phyloP scores from a whole-genome alignment of 2,113 vertebrate genomes.

The Nanger granti region DNA sequence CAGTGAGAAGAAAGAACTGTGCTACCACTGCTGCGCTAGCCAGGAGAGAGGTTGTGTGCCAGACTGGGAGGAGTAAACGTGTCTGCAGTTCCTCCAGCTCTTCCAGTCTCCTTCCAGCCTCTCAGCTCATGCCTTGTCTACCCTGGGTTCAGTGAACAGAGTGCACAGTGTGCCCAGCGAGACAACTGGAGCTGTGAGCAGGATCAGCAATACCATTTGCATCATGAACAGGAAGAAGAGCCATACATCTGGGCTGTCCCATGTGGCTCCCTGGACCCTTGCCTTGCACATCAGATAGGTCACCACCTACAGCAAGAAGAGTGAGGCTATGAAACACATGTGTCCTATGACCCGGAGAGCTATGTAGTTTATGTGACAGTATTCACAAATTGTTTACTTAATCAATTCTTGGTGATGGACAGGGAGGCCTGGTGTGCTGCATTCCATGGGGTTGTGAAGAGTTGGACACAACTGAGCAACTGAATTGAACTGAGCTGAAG shows the following conservation, averaged over 20 bases:
- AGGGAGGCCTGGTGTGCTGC: background rate
- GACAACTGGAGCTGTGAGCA: background rate
- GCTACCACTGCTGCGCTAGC: background rate
- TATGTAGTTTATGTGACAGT: background rate
- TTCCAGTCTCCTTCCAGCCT: background rate
- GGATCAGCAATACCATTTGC: rapidly evolving
- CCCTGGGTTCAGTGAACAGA: background rate
- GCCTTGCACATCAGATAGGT: background rate
- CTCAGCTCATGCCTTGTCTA: background rate
- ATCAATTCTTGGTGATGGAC: background rate
- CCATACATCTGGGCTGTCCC: background rate
- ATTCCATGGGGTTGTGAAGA: background rate
- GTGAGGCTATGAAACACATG: background rate
- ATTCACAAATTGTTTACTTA: background rate
- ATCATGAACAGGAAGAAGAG: background rate
- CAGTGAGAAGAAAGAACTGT: background rate
- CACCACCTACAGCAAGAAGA: background rate
- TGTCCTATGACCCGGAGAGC: background rate
- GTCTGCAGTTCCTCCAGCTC: background rate
- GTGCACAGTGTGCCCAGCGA: background rate
- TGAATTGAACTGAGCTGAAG: background rate
- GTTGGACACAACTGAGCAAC: background rate
- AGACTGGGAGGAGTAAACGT: background rate
- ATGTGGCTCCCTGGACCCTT: background rate
- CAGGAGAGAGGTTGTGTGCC: background rate